Percentiles rank a stretch among this genome's conserved stretches.
Evolutionary conservation across 1,140 invertebrate species (phyloP).

Genomic region (Leptinotarsa defecta): DNA sequence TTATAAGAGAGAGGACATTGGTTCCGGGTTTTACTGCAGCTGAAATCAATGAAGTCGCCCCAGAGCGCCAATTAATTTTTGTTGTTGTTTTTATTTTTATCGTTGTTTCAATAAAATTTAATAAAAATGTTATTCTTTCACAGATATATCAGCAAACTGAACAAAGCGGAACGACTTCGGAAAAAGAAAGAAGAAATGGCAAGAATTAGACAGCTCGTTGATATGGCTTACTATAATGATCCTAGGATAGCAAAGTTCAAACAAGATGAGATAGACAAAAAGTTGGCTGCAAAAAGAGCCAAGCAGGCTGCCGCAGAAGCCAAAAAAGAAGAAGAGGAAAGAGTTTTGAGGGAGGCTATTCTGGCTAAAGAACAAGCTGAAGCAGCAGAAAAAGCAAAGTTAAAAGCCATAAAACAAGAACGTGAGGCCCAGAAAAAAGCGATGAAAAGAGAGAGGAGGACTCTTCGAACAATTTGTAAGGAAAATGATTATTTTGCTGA

Average conservation of each 20-base stretch:
- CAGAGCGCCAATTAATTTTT: no score
- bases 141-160: constrained; percentile 83
- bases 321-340: constrained; percentile 83
- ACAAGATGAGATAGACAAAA: constrained; percentile 91
- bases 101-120: no score
- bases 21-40: no score
- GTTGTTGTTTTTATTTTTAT: no score
- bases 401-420: constrained; percentile 84
- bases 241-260: constrained; percentile 91
- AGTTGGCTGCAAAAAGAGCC: constrained; percentile 85
- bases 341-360: constrained; percentile 70
- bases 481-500: constrained; percentile 83
- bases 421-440: constrained; percentile 82
- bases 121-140: no score
- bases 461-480: constrained; percentile 82
- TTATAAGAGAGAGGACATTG: no score
- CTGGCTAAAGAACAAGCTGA: constrained; percentile 83
- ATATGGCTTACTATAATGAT: constrained; percentile 92
- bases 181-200: constrained; percentile 79
- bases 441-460: constrained; percentile 85
- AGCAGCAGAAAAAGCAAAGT: constrained; percentile 76
- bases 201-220: constrained; percentile 86
- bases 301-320: constrained; percentile 86
- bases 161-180: not conserved
- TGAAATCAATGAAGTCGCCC: no score